Evolutionary conservation across 64 coral and sea anemone genomes (phyloP).

Genomic region (Pocillopora verrucosa): DNA sequence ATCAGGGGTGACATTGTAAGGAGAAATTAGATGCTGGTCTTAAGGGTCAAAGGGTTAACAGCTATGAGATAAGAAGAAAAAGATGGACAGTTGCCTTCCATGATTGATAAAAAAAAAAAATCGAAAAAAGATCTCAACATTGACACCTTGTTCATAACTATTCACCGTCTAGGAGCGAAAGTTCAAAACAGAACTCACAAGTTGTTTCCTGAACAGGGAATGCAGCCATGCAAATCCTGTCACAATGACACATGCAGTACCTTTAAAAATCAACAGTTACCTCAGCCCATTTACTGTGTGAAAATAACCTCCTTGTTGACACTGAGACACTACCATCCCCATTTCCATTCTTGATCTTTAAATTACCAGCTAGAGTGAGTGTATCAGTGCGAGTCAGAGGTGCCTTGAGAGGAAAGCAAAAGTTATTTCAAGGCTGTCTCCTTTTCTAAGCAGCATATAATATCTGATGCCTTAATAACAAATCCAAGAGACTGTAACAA

Average conservation of each 20-base stretch:
- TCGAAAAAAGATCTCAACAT: too few species aligned
- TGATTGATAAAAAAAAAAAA: too few species aligned
- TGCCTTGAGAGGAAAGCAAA: constrained; percentile 49
- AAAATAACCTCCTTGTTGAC: constrained; percentile 79
- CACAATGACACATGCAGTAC: neutral
- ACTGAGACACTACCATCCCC: constrained; percentile 81
- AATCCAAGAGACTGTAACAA: too few species aligned
- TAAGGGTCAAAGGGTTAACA: too few species aligned
- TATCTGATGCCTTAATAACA: too few species aligned
- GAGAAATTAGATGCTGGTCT: neutral
- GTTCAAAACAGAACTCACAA: neutral
- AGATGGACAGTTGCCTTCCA: too few species aligned
- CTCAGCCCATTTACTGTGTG: constrained; percentile 86
- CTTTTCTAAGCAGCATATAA: too few species aligned
- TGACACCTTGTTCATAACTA: too few species aligned
- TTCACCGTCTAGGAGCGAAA: too few species aligned
- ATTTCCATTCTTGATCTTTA: constrained; percentile 83
- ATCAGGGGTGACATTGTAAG: too few species aligned
- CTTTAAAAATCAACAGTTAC: constrained; percentile 25
- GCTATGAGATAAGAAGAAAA: too few species aligned
- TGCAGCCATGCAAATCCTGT: too few species aligned
- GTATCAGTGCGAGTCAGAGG: constrained; percentile 89
- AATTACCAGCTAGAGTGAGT: constrained; percentile 67
- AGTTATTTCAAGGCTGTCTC: neutral
- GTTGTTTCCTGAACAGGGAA: neutral